These are phyloP conservation scores for Drosophila nigrodunni DNA, from an alignment of 1,140 invertebrate species.

Conservation along the genomic window DNA sequence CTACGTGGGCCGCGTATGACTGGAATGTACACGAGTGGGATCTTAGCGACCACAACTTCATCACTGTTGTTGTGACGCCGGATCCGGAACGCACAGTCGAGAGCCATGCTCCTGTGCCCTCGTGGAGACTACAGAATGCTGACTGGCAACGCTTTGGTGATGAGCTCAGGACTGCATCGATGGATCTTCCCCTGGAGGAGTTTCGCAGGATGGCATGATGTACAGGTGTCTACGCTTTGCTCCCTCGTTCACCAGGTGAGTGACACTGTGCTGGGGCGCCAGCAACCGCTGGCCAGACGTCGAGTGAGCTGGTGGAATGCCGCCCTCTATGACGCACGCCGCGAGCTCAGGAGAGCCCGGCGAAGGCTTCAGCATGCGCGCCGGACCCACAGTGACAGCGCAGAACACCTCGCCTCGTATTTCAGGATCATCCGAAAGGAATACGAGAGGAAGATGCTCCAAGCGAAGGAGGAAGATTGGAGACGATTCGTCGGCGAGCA, in stretches of 20 bases:
- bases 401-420: background rate
- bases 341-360: conserved; percentile 31
- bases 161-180: background rate
- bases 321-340: conserved; percentile 5
- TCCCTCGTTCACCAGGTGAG: background rate
- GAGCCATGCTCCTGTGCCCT: background rate
- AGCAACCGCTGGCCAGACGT: background rate
- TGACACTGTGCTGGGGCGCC: conserved; percentile 4
- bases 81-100: background rate
- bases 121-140: background rate
- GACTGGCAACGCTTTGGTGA: too few species aligned
- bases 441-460: conserved; percentile 37
- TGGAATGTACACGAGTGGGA: conserved; percentile 43
- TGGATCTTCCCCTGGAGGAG: background rate
- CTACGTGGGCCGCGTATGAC: conserved; percentile 30
- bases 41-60: conserved; percentile 35
- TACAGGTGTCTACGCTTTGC: too few species aligned
- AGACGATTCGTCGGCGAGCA: conserved; percentile 35
- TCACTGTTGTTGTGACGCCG: conserved; percentile 13
- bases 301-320: conserved; percentile 22
- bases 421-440: conserved; percentile 9
- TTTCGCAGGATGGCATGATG: background rate
- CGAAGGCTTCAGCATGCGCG: conserved; percentile 26
- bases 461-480: conserved; percentile 34
- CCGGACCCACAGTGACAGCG: background rate